Evolutionary conservation across 1,140 invertebrate genomes (phyloP).

Genomic region (Drosophila erecta): DNA sequence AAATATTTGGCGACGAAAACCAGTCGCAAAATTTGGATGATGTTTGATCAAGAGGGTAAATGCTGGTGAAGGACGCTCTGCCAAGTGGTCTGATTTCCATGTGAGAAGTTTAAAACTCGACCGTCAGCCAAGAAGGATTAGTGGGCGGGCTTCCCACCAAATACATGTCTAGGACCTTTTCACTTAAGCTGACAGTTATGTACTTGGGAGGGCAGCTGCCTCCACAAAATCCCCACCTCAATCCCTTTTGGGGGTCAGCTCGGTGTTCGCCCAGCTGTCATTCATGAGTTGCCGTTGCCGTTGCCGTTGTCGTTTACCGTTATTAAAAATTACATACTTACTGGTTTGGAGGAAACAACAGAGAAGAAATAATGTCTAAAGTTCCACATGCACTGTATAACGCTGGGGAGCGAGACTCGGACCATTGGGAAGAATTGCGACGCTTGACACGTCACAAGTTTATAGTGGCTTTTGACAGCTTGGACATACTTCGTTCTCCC

Average conservation of each 20-base stretch:
- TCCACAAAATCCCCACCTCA: conserved; percentile 9
- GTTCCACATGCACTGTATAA: conserved; percentile 58
- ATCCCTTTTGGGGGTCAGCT: conserved; percentile 28
- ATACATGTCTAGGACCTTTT: conserved; percentile 56
- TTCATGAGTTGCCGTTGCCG: conserved; percentile 69
- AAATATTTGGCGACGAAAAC: background rate
- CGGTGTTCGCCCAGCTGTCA: conserved; percentile 58
- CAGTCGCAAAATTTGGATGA: conserved; percentile 6
- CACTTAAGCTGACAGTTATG: conserved; percentile 79
- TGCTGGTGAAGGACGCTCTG: conserved; percentile 32
- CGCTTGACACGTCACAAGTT: conserved; percentile 83
- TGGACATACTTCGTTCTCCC: conserved; percentile 72
- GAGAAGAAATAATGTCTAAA: conserved; percentile 70
- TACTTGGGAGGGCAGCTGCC: conserved; percentile 29
- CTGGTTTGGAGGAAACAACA: conserved; percentile 11
- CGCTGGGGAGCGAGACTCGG: conserved; percentile 10
- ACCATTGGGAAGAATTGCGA: conserved; percentile 65
- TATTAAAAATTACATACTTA: conserved; percentile 80
- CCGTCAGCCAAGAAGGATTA: conserved; percentile 16
- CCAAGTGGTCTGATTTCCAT: conserved; percentile 69
- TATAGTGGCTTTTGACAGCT: conserved; percentile 84
- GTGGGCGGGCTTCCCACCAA: conserved; percentile 25
- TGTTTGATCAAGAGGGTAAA: conserved; percentile 11
- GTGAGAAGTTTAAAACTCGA: conserved; percentile 50
- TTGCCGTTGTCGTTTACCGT: conserved; percentile 74